phyloP scores from a whole-genome alignment of 2,113 vertebrate species.

The Fulmarus glacialis region DNA sequence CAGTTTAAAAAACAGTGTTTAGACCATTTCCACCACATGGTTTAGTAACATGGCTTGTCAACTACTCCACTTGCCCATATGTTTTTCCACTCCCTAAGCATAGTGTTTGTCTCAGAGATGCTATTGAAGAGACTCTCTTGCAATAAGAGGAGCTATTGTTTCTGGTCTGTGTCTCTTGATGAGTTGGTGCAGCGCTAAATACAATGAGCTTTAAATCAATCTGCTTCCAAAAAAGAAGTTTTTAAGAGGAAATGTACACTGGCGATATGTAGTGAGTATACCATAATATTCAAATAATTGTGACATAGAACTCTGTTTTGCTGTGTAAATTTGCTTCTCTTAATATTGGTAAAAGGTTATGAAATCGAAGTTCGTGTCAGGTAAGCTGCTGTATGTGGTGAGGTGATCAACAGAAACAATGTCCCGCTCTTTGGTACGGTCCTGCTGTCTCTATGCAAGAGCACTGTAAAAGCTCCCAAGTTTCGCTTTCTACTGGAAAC shows the following conservation, averaged over 20 bases:
- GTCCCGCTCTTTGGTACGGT: not conserved
- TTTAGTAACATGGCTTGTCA: not conserved
- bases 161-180: not conserved
- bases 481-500: not conserved
- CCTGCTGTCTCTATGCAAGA: not conserved
- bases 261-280: not conserved
- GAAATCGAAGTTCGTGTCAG: not conserved
- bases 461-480: not conserved
- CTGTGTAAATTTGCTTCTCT: not conserved
- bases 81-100: not conserved
- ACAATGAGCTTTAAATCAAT: not conserved
- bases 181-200: not conserved
- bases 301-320: not conserved
- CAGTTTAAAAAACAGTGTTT: not conserved
- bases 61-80: not conserved
- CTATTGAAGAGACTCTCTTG: not conserved
- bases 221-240: not conserved
- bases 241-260: not conserved
- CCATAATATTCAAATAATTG: not conserved
- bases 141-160: conserved; percentile 17
- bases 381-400: not conserved
- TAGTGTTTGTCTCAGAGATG: not conserved
- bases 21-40: not conserved
- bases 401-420: not conserved
- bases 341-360: not conserved